Conservation (phyloP, 2,797 vertebrate species). For the Danio tinwini region DNA sequence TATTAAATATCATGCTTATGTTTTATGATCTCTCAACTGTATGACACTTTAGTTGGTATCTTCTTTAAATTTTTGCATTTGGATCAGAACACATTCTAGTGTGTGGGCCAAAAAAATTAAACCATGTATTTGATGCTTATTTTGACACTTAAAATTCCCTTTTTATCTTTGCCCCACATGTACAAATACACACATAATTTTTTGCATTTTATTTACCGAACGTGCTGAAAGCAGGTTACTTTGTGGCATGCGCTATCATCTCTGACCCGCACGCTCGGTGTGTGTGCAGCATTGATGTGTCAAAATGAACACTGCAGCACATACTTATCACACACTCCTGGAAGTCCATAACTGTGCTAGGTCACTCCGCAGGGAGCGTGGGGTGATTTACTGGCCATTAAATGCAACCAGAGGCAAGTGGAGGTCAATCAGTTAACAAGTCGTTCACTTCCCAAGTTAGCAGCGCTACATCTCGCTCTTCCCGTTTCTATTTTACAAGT, state of each 20-base stretch:
- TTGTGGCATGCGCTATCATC: neutral
- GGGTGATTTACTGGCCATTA: constrained; percentile 34
- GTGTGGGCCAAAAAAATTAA: too few relatives aligned
- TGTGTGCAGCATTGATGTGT: neutral
- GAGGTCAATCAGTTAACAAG: constrained; percentile 41
- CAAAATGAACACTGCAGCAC: constrained; percentile 7
- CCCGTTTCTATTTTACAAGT: neutral
- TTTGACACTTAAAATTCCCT: too few relatives aligned
- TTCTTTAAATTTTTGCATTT: too few relatives aligned
- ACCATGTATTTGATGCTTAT: too few relatives aligned
- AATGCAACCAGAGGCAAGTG: constrained; percentile 30
- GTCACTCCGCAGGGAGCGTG: neutral
- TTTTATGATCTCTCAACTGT: too few relatives aligned
- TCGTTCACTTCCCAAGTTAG: neutral
- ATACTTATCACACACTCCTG: constrained; percentile 32
- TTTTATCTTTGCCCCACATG: too few relatives aligned
- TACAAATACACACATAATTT: neutral
- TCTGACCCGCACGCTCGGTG: neutral
- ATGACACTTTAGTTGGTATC: too few relatives aligned
- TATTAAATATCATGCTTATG: too few relatives aligned
- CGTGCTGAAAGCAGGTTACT: neutral
- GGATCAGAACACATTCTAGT: too few relatives aligned
- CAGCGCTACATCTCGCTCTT: neutral
- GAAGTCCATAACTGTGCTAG: constrained; percentile 33
- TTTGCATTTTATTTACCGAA: neutral